phyloP scores from a whole-genome alignment of 2,113 vertebrate genomes.

The Bothrops jararaca region DNA sequence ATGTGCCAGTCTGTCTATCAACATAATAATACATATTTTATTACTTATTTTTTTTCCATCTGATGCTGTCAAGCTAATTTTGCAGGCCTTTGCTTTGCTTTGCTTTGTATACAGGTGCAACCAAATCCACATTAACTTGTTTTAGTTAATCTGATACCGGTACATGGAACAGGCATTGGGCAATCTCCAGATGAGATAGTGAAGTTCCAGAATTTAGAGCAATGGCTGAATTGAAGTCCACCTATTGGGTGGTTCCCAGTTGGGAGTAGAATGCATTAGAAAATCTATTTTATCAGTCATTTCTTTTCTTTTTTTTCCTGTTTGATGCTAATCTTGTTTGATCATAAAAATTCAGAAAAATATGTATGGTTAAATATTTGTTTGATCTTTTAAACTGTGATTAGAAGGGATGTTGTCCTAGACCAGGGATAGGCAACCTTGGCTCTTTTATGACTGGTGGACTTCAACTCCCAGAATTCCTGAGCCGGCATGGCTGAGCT shows the following conservation, averaged over 20 bases:
- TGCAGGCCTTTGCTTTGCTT: slow-evolving; percentile 48
- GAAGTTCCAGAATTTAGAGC: neutral
- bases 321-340: slow-evolving; percentile 7
- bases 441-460: too few species aligned
- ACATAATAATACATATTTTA: slow-evolving; percentile 25
- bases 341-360: neutral
- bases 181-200: neutral
- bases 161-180: neutral
- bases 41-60: slow-evolving; percentile 43
- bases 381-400: neutral
- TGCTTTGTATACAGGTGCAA: slow-evolving; percentile 49
- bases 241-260: neutral
- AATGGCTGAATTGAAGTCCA: neutral
- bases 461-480: too few species aligned
- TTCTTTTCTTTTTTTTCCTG: slow-evolving; percentile 43
- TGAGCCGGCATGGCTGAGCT: too few species aligned
- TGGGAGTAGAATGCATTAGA: neutral
- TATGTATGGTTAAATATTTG: neutral
- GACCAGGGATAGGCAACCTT: too few species aligned
- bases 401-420: neutral
- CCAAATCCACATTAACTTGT: slow-evolving; percentile 52
- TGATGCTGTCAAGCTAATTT: slow-evolving; percentile 43
- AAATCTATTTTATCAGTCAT: slow-evolving; percentile 26
- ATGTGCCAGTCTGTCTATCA: neutral
- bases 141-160: slow-evolving; percentile 46